phyloP scores from a whole-genome alignment of 2,797 vertebrate genomes.

The Lateolabrax maculatus region DNA sequence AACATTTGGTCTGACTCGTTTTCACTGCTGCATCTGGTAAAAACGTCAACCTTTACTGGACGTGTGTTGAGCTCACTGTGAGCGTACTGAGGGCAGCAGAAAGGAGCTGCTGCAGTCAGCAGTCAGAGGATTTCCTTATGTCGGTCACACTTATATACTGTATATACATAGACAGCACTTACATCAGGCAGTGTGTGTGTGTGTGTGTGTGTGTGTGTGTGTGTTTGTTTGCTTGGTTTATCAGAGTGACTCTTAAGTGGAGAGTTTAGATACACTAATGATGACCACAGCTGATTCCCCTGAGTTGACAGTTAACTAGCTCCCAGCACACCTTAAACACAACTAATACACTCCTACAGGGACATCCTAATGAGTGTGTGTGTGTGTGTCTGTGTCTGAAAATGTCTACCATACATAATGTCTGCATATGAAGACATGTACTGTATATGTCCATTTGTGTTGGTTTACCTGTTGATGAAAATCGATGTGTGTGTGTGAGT shows the following conservation, averaged over 20 bases:
- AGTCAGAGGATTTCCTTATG: no score
- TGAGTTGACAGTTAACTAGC: slow-evolving; percentile 52
- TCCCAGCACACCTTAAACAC: slow-evolving; percentile 54
- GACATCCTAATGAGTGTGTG: slow-evolving; percentile 16
- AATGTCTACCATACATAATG: not conserved
- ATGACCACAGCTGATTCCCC: slow-evolving; percentile 28
- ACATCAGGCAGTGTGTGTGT: no score
- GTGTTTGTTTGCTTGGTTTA: slow-evolving; percentile 12
- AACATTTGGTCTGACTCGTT: no score
- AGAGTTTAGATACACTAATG: slow-evolving; percentile 46
- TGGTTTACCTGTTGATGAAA: not conserved
- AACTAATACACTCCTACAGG: slow-evolving; percentile 55
- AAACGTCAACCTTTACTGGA: no score
- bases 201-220: not conserved
- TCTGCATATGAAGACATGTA: not conserved
- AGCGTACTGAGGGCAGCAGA: not conserved
- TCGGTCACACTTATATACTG: no score
- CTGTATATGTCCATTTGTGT: not conserved
- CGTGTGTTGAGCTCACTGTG: no score
- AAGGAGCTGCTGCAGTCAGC: no score
- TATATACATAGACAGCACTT: no score
- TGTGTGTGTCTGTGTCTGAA: not conserved
- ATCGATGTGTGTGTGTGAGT: not conserved
- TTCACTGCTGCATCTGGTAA: no score
- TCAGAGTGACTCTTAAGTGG: slow-evolving; percentile 8